Conservation (phyloP, 1,140 invertebrate genomes). For the Cheumatopsyche charites region DNA sequence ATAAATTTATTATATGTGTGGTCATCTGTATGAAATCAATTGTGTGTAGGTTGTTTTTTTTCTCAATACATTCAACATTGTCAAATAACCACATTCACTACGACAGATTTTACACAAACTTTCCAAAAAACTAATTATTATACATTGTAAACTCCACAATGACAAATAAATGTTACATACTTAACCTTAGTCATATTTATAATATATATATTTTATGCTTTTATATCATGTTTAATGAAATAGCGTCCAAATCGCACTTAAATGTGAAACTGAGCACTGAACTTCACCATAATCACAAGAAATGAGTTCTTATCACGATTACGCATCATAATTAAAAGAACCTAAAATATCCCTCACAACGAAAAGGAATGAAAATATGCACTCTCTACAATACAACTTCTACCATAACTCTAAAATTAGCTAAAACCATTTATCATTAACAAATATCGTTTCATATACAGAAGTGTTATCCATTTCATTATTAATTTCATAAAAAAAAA, state of each 20-base stretch:
- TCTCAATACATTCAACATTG: no score
- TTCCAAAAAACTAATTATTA: neutral
- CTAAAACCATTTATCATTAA: neutral
- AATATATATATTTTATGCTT: constrained; percentile 11
- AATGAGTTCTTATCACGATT: constrained; percentile 19
- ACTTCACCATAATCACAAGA: constrained; percentile 22
- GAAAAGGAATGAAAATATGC: constrained; percentile 21
- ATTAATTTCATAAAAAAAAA: no score
- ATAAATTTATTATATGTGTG: no score
- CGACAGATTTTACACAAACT: no score
- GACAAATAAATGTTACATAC: constrained; percentile 15
- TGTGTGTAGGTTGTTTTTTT: no score
- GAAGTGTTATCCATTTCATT: no score
- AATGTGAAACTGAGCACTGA: constrained; percentile 20
- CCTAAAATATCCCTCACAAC: neutral
- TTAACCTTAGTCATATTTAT: no score
- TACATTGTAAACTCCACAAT: neutral
- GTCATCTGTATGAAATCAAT: no score
- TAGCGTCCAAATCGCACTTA: constrained; percentile 18
- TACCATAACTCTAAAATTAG: constrained; percentile 8
- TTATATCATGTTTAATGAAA: constrained; percentile 15
- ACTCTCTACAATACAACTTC: constrained; percentile 9
- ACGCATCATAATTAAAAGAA: neutral
- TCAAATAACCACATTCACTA: no score
- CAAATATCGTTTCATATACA: no score